Base-by-base conservation (phyloP, 1,140 invertebrate species). In the Mizuhopecten yessoensis region DNA sequence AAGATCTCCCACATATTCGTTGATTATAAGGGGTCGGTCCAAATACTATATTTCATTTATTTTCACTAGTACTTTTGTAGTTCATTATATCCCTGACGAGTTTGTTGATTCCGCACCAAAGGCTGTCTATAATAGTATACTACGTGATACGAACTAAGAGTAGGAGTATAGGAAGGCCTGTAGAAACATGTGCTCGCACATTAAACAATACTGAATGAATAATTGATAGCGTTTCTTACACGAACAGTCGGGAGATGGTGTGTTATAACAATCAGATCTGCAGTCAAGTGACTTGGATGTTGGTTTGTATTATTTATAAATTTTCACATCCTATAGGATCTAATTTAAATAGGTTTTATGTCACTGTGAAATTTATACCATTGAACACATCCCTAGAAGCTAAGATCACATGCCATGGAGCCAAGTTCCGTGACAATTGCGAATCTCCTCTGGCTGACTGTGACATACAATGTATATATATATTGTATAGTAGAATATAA, bases 121-220 rank as follows among this genome's bases (percentile, higher is more conserved):
- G n/a, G 29, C 23, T 75, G 29, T 29, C n/a, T n/a, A n/a, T 75
- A n/a, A 75, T 75, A 75, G 23, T n/a, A 2, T 57, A n/a, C n/a
- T n/a, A n/a, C n/a, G n/a, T n/a, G n/a, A n/a, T n/a, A n/a, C n/a
- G n/a, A n/a, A n/a, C n/a, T n/a, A n/a, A n/a, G n/a, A n/a, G n/a
- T n/a, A n/a, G n/a, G n/a, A n/a, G n/a, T n/a, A n/a, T n/a, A n/a
- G n/a, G n/a, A n/a, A 49, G 42, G 42, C 42, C 23, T 3, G n/a
- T 75, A n/a, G 57, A 75, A n/a, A 75, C 57, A n/a, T 75, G 57
- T 29, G 57, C 57, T 75, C 23, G 7, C 57, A 75, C 57, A 75
- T 75, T 75, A 29, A 75, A 75, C 57, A 29, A 75, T 75, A 29
- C 3, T 29, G 57, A 75, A 75, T 75, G 57, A 75, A 75, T 75